Evolutionary conservation across 2,797 vertebrate genomes (phyloP), one percentile per base, ranked within the genome.

Genomic region (Synaphobranchus kaupii): DNA sequence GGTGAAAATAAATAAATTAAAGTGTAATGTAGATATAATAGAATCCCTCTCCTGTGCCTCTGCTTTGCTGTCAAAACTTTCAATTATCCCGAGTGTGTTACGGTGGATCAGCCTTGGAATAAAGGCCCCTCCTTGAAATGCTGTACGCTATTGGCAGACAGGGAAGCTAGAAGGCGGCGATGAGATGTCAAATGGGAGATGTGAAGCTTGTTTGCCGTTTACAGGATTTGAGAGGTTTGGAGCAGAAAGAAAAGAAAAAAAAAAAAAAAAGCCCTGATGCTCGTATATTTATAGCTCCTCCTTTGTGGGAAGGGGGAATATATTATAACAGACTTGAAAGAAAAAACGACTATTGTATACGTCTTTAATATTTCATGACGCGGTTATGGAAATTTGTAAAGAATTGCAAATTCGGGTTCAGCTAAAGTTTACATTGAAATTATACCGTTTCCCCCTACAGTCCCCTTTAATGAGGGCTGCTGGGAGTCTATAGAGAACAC

Each of bases 381-480:
- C 31, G 71, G 83, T 84, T 87, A 84, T 84, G 83, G 83, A 80
- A 71, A 87, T 87, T 87, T 84, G 83, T 78, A 87, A 76, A 84
- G 86, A 87, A 87, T 84, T 87, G 86, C 86, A 87, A 87, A 84
- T 87, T 84, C n/a, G 86, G 83, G 86, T 87, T 87, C 86, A 87
- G 68, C 86, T 84, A 68, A 84, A 87, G 86, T 87, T 87, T 87
- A 87, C 44, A 78, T 73, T 84, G 68, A 84, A 84, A 87, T 84
- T 68, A 84, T 60, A 87, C 71, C 31, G 83, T 39, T 71, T 87
- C 81, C 86, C 84, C 34, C 83, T 47, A 68, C 82, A 76, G 83
- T 71, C n/a, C 52, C 58, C 82, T 84, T 68, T 84, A 78, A 84
- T 84, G 84, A 84, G 52, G 8, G 50, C 68, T 78, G 71, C 58